Percentiles rank a stretch among this genome's conserved stretches.
Conservation (phyloP, 1,140 invertebrate species). For the Solen grandis region DNA sequence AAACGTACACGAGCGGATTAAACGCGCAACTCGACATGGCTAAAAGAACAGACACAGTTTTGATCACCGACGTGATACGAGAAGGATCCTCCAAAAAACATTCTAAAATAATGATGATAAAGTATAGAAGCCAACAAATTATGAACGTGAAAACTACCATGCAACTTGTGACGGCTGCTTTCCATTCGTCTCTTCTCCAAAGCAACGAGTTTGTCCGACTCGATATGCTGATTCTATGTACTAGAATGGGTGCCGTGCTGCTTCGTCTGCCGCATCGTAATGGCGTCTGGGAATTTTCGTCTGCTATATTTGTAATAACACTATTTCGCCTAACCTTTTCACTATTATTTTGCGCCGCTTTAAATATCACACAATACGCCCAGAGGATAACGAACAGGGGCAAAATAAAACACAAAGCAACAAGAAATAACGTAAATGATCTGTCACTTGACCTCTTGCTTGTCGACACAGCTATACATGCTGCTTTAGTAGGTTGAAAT, state of each 20-base stretch:
- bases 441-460: constrained; percentile 60
- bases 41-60: constrained; percentile 71
- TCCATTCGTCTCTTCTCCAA: constrained; percentile 83
- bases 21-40: constrained; percentile 79
- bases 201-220: constrained; percentile 64
- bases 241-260: constrained; percentile 72
- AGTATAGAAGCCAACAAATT: constrained; percentile 84
- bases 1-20: constrained; percentile 84
- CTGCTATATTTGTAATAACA: constrained; percentile 75
- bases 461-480: constrained; percentile 75
- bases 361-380: constrained; percentile 88
- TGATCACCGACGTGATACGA: constrained; percentile 64
- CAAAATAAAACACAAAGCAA: constrained; percentile 83
- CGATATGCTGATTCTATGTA: constrained; percentile 72
- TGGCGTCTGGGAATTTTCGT: constrained; percentile 60
- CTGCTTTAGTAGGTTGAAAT: constrained; percentile 74
- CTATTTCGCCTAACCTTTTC: constrained; percentile 86
- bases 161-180: constrained; percentile 83
- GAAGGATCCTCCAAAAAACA: constrained; percentile 69
- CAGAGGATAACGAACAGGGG: constrained; percentile 86
- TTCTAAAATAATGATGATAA: constrained; percentile 78
- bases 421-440: constrained; percentile 73
- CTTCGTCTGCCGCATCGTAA: constrained; percentile 67
- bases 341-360: constrained; percentile 87
- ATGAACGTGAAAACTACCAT: constrained; percentile 83